Conservation (phyloP, 2,888 invertebrate genomes). For the Myopa testacea region DNA sequence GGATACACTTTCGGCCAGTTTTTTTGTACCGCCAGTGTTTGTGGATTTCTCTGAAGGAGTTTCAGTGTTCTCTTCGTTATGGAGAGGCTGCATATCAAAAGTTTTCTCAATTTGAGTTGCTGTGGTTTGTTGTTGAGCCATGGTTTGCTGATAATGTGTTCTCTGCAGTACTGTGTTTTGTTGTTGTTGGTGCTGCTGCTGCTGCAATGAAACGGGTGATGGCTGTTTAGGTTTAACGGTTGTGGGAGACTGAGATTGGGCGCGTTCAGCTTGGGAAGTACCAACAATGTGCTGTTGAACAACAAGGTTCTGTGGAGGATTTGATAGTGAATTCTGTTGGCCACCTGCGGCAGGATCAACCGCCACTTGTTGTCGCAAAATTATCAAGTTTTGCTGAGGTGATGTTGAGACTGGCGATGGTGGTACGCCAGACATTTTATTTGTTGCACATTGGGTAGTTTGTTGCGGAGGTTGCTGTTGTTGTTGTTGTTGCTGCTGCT, state of each 20-base stretch:
- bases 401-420: constrained; percentile 32
- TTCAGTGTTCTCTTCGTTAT: constrained; percentile 1
- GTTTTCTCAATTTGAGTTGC: constrained; percentile 20
- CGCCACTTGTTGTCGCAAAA: constrained; percentile 48
- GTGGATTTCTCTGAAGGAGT: background rate
- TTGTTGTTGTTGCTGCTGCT: constrained; percentile 50
- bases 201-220: constrained; percentile 31
- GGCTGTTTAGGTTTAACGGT: constrained; percentile 32
- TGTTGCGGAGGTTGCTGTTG: constrained; percentile 45
- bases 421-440: constrained; percentile 34
- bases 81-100: background rate
- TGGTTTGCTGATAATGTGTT: constrained; percentile 3
- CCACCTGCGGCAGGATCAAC: constrained; percentile 21
- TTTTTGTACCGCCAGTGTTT: constrained; percentile 1
- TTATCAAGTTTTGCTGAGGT: constrained; percentile 44
- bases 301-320: constrained; percentile 53
- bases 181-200: constrained; percentile 44
- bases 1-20: constrained; percentile 46
- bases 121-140: constrained; percentile 34
- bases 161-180: constrained; percentile 42
- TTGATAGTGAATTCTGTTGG: constrained; percentile 48
- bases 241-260: constrained; percentile 14
- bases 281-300: constrained; percentile 59
- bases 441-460: constrained; percentile 41
- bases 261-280: constrained; percentile 42